Percentiles rank a stretch among this genome's conserved stretches.
Conservation (phyloP, 2,797 vertebrate genomes). For the Cichlasoma orientale region DNA sequence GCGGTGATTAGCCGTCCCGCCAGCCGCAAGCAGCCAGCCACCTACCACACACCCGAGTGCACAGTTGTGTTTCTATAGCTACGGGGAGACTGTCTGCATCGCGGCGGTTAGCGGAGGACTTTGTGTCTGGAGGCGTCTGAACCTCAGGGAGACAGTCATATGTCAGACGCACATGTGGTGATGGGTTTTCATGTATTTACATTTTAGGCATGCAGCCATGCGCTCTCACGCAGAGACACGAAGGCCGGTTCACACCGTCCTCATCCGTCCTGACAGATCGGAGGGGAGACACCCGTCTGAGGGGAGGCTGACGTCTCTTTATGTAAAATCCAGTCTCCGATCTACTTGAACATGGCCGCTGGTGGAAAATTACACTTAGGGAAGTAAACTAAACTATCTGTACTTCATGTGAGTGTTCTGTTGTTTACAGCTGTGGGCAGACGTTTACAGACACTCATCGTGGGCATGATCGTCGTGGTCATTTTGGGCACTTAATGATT, state of each 20-base stretch:
- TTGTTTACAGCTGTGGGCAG: background rate
- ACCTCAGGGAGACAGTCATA: slow-evolving; percentile 44
- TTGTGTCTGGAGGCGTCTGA: slow-evolving; percentile 61
- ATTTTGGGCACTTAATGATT: background rate
- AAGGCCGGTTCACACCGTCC: background rate
- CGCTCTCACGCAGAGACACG: slow-evolving; percentile 9
- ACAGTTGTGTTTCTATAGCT: slow-evolving; percentile 62
- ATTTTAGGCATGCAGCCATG: slow-evolving; percentile 25
- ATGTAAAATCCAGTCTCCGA: background rate
- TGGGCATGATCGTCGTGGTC: fast-evolving
- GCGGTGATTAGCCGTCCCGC: slow-evolving; percentile 56
- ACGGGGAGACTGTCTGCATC: slow-evolving; percentile 63
- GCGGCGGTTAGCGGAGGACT: slow-evolving; percentile 58
- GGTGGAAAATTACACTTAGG: background rate
- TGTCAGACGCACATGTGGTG: slow-evolving; percentile 60
- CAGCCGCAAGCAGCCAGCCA: slow-evolving; percentile 59
- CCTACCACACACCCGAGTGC: slow-evolving; percentile 54
- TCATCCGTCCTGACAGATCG: slow-evolving; percentile 19
- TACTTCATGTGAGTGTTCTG: background rate
- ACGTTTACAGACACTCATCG: background rate
- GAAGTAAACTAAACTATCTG: background rate
- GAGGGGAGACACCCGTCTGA: background rate
- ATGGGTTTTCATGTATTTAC: slow-evolving; percentile 28
- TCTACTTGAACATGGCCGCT: fast-evolving
- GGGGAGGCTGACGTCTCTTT: background rate